Base-by-base conservation (phyloP, 2,888 invertebrate species). In the Ditula angustiorana region DNA sequence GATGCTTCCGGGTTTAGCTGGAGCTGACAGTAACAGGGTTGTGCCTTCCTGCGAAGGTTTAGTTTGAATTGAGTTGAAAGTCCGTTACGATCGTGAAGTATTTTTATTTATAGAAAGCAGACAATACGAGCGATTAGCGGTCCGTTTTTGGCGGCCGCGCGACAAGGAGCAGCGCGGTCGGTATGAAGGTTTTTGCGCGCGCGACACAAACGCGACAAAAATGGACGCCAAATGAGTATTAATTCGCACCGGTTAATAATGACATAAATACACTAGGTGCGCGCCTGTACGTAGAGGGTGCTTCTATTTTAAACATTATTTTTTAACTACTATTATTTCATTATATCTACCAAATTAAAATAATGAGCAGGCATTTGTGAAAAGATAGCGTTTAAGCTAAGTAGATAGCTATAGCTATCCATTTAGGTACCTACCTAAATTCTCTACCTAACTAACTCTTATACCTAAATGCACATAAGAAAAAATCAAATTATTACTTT, bases 231-330 rank as follows among this genome's bases (percentile, higher is more conserved):
- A 91, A 92, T 90, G 90, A 90, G 90, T 88, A 92, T 92, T 92
- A 91, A 92, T 92, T 92, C 88, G 83, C 89, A 81, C 87, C 84
- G 83, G 89, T 90, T 92, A 92, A 92, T 92, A 92, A 92, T 92
- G 92, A 92, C 92, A 92, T 92, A 92, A 92, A 92, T 92, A 92
- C 85, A 79, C 84, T 88, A 86, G 85, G 81, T 81, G 82, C 84
- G 76, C 76, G 78, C 73, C 75, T 21, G 76, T 66, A 28, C 62
- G 64, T 83, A 91, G 79, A 87, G 90, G 86, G 58, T 84, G 90
- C 68, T 68, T 70, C 61, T 59, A 16, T 46, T 23, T 57, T n/a
- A 26, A 7, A n/a, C n/a, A 8, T 53, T 23, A n/a, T 13, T 13
- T 2, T 26, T 5, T 28, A 5, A 21, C 7, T 5, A 7, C n/a